Evolutionary conservation across 2,888 invertebrate species (phyloP).

Genomic region (Lepidochrysops patricia): DNA sequence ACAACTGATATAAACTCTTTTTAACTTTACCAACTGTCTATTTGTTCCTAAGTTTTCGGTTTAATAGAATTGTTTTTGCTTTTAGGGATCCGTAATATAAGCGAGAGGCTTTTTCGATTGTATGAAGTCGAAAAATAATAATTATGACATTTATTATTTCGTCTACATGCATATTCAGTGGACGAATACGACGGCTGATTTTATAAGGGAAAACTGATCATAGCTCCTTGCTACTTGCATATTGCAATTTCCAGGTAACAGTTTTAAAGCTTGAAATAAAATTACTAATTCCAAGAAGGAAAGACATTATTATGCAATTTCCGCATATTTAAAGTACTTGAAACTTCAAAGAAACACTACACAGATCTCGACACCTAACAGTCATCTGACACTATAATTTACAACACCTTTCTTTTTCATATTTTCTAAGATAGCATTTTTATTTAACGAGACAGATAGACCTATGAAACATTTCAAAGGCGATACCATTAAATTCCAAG

Average conservation of each 20-base stretch:
- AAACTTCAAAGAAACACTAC: not conserved
- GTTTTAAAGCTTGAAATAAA: too few relatives aligned
- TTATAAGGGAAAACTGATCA: too few relatives aligned
- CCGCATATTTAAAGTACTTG: too few relatives aligned
- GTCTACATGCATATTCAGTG: too few relatives aligned
- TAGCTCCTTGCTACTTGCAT: too few relatives aligned
- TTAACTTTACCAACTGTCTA: constrained; percentile 40
- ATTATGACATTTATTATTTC: too few relatives aligned
- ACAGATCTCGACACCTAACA: not conserved
- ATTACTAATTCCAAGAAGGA: too few relatives aligned
- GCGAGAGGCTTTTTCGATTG: not conserved
- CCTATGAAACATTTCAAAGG: constrained; percentile 27
- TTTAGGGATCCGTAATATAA: not conserved
- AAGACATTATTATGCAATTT: too few relatives aligned
- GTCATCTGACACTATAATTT: not conserved
- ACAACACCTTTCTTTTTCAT: not conserved
- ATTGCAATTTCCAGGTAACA: too few relatives aligned
- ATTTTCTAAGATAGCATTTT: constrained; percentile 2
- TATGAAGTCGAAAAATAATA: not conserved
- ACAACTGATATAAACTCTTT: constrained; percentile 66
- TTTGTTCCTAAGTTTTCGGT: constrained; percentile 21
- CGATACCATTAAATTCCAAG: constrained; percentile 29
- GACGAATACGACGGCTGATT: too few relatives aligned
- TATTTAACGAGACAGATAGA: constrained; percentile 20
- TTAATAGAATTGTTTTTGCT: not conserved